Base-by-base conservation (phyloP, 2,888 invertebrate genomes). In the Thereva unica region DNA sequence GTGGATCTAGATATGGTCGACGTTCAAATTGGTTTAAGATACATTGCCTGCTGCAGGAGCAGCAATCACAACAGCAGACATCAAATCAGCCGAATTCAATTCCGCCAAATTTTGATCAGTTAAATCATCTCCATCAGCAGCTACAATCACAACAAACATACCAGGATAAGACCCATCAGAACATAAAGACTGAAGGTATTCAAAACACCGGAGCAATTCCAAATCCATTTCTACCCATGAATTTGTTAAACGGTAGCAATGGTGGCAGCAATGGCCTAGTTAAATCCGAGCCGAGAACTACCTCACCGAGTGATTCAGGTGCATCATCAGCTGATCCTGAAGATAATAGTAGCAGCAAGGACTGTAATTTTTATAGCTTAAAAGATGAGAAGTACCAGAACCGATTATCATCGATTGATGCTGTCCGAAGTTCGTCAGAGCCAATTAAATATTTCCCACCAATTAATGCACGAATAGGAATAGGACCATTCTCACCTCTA, bases 11-110 rank as follows among this genome's bases (percentile, higher is more conserved):
- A 63, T 95, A 94, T 78, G 95, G 95, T 0, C 84, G 94, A 35
- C 84, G 94, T 61, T 93, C 93, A 57, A 95, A 95, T 82, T 95
- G 94, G 93, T 95, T 95, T 84, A 95, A 95, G 82, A 94, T 94
- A 73, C 93, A 94, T 78, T 94, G 94, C 76, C 84, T 93, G 2
- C 85, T 93, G 1, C 92, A 93, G 79, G 92, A 93, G 75, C 92
- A 93, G 75, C 88, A 88, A 71, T 87, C 87, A 40, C 76, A 80
- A 34, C 74, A 80, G 3, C 75, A 78, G 10, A 78, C 78, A 23
- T 74, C 75, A 71, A 78, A 80, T 69, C 71, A 76, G 45, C 75
- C 63, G 52, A 4, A 66, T 77, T 8, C 69, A 77, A 44, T 74
- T 76, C 70, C 73, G 75, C 49, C 73, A 7, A 45, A 37, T 9